A percentile compares a stretch with the other conserved stretches of the same genome.
Evolutionary conservation across 1,140 invertebrate species (phyloP).

Genomic region (Latrodectus geometricus): DNA sequence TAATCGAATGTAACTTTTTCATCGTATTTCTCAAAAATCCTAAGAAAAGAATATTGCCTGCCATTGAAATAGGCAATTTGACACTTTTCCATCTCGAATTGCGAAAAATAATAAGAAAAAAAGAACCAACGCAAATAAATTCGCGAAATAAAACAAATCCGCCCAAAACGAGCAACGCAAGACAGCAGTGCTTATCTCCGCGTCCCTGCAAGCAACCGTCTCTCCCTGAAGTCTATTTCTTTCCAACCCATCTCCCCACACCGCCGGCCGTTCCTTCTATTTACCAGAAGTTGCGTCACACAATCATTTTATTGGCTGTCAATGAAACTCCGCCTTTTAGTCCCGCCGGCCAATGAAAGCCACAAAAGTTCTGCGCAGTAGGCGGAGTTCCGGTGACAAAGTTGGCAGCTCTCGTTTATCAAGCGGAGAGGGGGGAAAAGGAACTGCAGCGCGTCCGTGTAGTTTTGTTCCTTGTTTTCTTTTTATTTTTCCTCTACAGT

Average conservation of each 20-base stretch:
- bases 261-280: constrained; percentile 29
- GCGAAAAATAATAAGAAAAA: too few relatives aligned
- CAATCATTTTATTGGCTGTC: constrained; percentile 55
- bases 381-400: constrained; percentile 42
- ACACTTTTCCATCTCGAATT: too few relatives aligned
- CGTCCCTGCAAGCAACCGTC: not conserved
- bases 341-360: not conserved
- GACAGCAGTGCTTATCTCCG: not conserved
- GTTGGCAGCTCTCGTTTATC: constrained; percentile 56
- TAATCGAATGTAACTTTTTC: too few relatives aligned
- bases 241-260: not conserved
- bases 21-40: too few relatives aligned
- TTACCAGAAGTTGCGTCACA: constrained; percentile 29
- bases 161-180: not conserved
- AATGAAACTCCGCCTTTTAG: constrained; percentile 34
- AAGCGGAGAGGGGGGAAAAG: constrained; percentile 3
- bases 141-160: not conserved
- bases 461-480: not conserved
- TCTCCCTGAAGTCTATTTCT: not conserved
- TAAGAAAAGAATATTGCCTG: too few relatives aligned
- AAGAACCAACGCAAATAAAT: not conserved
- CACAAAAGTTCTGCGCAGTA: not conserved
- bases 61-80: too few relatives aligned
- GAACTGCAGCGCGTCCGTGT: not conserved
- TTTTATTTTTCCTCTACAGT: not conserved